Base-by-base conservation (phyloP, 2,888 invertebrate genomes). In the Mylabris sibirica region DNA sequence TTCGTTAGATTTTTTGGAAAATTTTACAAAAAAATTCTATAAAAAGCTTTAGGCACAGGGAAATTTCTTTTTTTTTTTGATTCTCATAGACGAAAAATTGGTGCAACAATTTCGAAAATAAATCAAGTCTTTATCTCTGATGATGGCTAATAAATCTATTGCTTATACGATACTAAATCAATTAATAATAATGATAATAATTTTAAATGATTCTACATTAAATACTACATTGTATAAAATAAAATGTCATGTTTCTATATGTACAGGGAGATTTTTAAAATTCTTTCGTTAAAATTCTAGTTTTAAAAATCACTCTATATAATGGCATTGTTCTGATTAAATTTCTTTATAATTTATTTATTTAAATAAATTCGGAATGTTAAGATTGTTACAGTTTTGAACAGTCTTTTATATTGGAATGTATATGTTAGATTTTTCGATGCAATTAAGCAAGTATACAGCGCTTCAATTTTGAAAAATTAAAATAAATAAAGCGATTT, bases 21-120 rank as follows among this genome's bases (percentile, higher is more conserved):
- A 73, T 72, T 72, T 70, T 30, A 30, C 74, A 73, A 74, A 65
- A 72, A 69, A 72, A 70, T 66, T 63, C 44, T 68, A 72, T 76
- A 76, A 78, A 77, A 77, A 77, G 76, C 77, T 77, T 77, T 72
- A 78, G 77, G 78, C 78, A 78, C 78, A 73, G 72, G 73, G 49
- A 49, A 20, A 49, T 49, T 49, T 49, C 20, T 20, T 20, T 49
- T 44, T 38, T 38, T 35, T 14, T 41, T 41, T 41, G 14, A 44
- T 73, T 76, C 72, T 44, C 74, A 74, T 76, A 79, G 76, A 76
- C 63, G 67, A 41, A 69, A 65, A 53, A 71, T 66, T 67, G 67
- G 49, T 49, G 49, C 49, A 49, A 49, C 49, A 49, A 49, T 67
- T 68, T 66, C 30, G 30, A 67, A 71, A 75, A 73, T 64, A 67